Evolutionary conservation across 64 coral and sea anemone genomes (phyloP).

Genomic region (Stichodactyla mertensii): DNA sequence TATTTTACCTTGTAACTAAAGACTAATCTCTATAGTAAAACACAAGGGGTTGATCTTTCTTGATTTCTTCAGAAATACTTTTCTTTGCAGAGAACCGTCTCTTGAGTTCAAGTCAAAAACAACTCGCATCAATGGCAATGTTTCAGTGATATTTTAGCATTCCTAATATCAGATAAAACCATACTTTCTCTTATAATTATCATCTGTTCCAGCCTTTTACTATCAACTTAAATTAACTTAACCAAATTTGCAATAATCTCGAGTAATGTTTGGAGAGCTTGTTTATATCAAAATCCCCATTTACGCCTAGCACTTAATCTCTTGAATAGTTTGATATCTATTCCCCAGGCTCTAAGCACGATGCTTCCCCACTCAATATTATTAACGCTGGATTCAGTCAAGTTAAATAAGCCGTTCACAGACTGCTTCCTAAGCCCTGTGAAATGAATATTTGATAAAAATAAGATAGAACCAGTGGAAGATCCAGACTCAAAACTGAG

Average conservation of each 20-base stretch:
- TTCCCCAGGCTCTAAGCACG: too few relatives aligned
- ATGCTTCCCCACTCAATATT: too few relatives aligned
- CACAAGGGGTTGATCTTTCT: neutral
- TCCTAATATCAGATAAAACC: neutral
- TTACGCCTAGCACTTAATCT: too few relatives aligned
- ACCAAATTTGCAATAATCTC: neutral
- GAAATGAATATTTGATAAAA: too few relatives aligned
- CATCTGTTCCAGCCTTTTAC: neutral
- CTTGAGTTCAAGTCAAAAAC: neutral
- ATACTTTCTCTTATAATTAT: neutral
- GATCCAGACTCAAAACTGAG: too few relatives aligned
- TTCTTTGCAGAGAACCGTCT: neutral
- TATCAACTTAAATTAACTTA: neutral
- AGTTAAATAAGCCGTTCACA: too few relatives aligned
- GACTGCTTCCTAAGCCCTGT: too few relatives aligned
- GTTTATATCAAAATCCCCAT: neutral
- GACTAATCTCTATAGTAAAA: neutral
- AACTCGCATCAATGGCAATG: neutral
- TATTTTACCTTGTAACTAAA: neutral
- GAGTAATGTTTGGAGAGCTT: neutral
- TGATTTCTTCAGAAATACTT: neutral
- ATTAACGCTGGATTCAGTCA: too few relatives aligned
- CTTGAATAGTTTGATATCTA: too few relatives aligned
- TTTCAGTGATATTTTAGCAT: neutral
- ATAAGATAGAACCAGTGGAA: too few relatives aligned